Percentiles rank a stretch among this genome's conserved stretches.
Conservation (phyloP, 2,113 vertebrate species). For the Coryphaenoides rupestris region DNA sequence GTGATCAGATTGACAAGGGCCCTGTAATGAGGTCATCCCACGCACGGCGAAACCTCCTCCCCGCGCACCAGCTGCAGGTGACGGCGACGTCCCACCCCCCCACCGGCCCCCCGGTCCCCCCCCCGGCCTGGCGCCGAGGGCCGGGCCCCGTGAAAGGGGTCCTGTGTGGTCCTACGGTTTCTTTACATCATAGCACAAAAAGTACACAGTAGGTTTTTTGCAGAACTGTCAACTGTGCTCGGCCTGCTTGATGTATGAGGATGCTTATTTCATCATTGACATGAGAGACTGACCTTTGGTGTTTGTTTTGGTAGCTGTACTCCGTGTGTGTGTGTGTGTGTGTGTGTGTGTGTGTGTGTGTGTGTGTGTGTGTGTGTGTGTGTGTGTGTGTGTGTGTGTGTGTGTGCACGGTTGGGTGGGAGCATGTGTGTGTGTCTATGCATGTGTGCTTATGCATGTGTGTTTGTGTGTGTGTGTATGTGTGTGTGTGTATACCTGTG, state of each 20-base stretch:
- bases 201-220: constrained; percentile 37
- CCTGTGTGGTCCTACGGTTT: constrained; percentile 65
- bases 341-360: neutral
- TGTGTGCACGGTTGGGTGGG: neutral
- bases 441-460: neutral
- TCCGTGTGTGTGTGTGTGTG: constrained; percentile 1
- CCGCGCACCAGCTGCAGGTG: constrained; percentile 48
- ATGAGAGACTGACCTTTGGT: constrained; percentile 60
- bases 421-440: no score
- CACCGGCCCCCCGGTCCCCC: constrained; percentile 53
- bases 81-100: no score
- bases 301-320: constrained; percentile 39
- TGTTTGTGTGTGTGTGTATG: neutral
- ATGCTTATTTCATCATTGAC: constrained; percentile 61
- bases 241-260: constrained; percentile 60
- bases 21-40: no score
- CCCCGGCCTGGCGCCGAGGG: no score
- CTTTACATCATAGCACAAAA: constrained; percentile 57
- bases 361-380: neutral
- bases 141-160: constrained; percentile 61
- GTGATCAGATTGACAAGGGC: no score
- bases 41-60: constrained; percentile 65
- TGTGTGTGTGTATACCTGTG: neutral
- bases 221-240: constrained; percentile 52
- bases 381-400: no score